Evolutionary conservation across 2,113 vertebrate species (phyloP).

Genomic region (Tretioscincus oriximinensis): DNA sequence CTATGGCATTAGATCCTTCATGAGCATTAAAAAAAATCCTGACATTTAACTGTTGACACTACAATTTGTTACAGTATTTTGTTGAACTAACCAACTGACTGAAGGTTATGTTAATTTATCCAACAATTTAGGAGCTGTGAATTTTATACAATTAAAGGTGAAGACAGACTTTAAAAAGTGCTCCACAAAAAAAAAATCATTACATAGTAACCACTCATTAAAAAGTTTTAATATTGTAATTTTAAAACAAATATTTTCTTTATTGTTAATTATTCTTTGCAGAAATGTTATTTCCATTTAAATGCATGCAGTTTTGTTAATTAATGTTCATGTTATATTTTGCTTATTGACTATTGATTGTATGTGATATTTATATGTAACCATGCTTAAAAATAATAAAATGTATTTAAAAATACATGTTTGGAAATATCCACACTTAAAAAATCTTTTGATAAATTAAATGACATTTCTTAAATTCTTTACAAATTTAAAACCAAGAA

Average conservation of each 20-base stretch:
- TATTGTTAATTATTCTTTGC: too few species aligned
- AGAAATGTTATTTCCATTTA: too few species aligned
- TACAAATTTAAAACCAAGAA: slow-evolving; percentile 8
- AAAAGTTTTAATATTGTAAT: background rate
- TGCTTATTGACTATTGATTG: too few species aligned
- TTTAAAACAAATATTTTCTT: too few species aligned
- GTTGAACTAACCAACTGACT: slow-evolving; percentile 30
- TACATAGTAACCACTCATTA: slow-evolving; percentile 27
- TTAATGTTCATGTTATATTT: too few species aligned
- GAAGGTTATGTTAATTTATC: slow-evolving; percentile 53
- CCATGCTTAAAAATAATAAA: too few species aligned
- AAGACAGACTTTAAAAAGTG: slow-evolving; percentile 25
- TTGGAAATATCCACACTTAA: too few species aligned
- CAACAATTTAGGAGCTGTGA: slow-evolving; percentile 27
- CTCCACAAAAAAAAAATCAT: slow-evolving; percentile 33
- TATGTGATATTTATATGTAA: too few species aligned
- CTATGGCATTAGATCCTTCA: slow-evolving; percentile 10
- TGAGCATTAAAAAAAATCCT: slow-evolving; percentile 16
- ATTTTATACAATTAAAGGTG: slow-evolving; percentile 42
- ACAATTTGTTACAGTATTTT: background rate
- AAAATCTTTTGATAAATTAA: slow-evolving; percentile 16
- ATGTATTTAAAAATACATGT: too few species aligned
- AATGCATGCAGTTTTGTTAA: too few species aligned
- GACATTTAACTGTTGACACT: slow-evolving; percentile 49
- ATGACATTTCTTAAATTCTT: slow-evolving; percentile 27